Base-by-base conservation (phyloP, 2,797 vertebrate species). In the Notolabrus celidotus region DNA sequence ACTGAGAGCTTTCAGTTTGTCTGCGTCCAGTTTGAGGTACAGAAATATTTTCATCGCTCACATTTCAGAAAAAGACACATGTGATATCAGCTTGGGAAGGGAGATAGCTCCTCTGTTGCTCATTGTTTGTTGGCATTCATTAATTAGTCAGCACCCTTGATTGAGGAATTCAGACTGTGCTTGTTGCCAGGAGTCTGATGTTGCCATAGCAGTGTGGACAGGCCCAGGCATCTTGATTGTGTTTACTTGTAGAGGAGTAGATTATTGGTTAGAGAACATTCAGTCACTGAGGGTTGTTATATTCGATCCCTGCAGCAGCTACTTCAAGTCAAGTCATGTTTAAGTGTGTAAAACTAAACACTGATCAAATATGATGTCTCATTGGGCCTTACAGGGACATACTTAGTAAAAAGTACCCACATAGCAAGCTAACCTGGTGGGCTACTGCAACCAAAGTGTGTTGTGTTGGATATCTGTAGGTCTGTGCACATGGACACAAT, bases 321-420 rank as follows among this genome's bases (percentile, higher is more conserved):
- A 49, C 27, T 14, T 74, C 61, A 71, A 62, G 64, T 77, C 49
- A 59, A 43, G 53, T 67, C 62, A 39, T 25, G 16, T 42, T 76
- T 20, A n/a, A 51, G 54, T 34, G 31, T 34, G 0, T 46, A 3
- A 7, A 20, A 58, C 7, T 12, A 20, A 1, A 7, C 39, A 23
- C 20, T 14, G 14, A 20, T 45, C 39, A 20, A 41, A 49, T 16
- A 11, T 20, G 25, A 3, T n/a, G n/a, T 51, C 45, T 25, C 14
- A 4, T 4, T 39, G n/a, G 33, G 20, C 20, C 16, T 38, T 3
- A 19, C 3, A 10, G 23, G 15, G 8, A 10, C 23, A 0, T 33
- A 20, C 42, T 10, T 4, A 3, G 9, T 22, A n/a, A 2, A 45
- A 5, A n/a, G n/a, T n/a, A n/a, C n/a, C n/a, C n/a, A n/a, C n/a